These are phyloP conservation scores for Cylindroiulus punctatus DNA, from an alignment of 2,888 invertebrate species.

Conservation along the genomic window DNA sequence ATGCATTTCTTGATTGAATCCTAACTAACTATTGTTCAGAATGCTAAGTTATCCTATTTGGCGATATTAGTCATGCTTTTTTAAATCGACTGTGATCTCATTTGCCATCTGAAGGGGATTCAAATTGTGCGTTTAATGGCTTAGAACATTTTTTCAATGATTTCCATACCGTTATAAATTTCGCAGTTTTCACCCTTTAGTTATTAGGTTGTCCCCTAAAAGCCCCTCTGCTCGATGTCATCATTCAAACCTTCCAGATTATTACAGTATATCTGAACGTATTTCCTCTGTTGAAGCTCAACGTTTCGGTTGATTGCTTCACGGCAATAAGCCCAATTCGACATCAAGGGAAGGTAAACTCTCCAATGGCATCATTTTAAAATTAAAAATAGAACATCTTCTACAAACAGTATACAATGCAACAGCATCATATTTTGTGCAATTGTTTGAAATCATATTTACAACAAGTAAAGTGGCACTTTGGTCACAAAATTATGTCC, in stretches of 20 bases:
- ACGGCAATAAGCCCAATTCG: not conserved
- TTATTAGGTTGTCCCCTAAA: not conserved
- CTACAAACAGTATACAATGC: too few species aligned
- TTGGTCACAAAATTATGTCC: too few species aligned
- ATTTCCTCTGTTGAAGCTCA: not conserved
- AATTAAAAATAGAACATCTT: too few species aligned
- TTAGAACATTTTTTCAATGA: constrained; percentile 28
- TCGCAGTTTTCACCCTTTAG: not conserved
- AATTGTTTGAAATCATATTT: too few species aligned
- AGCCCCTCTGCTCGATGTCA: not conserved
- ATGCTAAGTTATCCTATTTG: constrained; percentile 20
- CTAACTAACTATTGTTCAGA: constrained; percentile 5
- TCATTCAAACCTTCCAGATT: not conserved
- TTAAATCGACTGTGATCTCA: constrained; percentile 28
- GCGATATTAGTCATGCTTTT: constrained; percentile 15
- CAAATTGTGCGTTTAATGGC: constrained; percentile 28
- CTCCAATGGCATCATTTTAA: not conserved
- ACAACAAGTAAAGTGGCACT: too few species aligned
- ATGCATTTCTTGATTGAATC: constrained; percentile 28
- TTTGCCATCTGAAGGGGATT: constrained; percentile 26
- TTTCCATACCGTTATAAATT: not conserved
- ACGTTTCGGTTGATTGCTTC: not conserved
- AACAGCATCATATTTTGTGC: too few species aligned
- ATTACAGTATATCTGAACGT: not conserved
- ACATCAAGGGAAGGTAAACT: not conserved